Base-by-base conservation (phyloP, 1,140 invertebrate genomes). In the Cydia fagiglandana region DNA sequence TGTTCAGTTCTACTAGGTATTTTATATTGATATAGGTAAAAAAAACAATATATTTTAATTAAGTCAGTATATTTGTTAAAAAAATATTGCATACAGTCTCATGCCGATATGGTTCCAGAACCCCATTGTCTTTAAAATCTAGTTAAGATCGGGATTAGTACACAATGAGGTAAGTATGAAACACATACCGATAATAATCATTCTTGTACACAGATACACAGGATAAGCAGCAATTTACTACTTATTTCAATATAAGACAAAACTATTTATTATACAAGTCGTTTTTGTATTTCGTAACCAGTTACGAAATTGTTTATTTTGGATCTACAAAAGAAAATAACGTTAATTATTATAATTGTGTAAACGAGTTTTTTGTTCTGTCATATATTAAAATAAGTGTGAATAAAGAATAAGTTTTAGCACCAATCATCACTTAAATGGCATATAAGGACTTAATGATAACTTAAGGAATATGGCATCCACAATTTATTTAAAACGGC, bases 61-160 rank as follows among this genome's bases (percentile, higher is more conserved):
- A 85, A 88, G 85, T 91, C 86, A 92, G 89, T 92, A 88, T 92
- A 92, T 90, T 91, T 91, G 88, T 92, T 91, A 86, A 85, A 85
- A 83, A 91, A 90, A 89, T 84, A 85, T 82, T 87, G 20, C 85
- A 85, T 88, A 89, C 87, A 90, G 80, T 78, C 76, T 83, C 79
- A 70, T 61, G 28, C 81, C 82, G 89, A 88, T 90, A 88, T 86
- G 78, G 91, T 92, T 92, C 91, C 91, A 92, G 91, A 92, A 90
- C 89, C 85, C 89, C 91, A 92, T 92, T 92, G 86, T 81, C 83
- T 79, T 84, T 56, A 53, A 75, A 88, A 81, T 79, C 79, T 85
- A 90, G 80, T 88, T 83, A 84, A 80, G 85, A 84, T 82, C 77
- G 73, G 80, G 76, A 84, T 75, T 79, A 79, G 82, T 83, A 81